Percentiles rank a stretch among this genome's conserved stretches.
Evolutionary conservation across 1,140 invertebrate genomes (phyloP).

Genomic region (Ceratosolen fusciceps): DNA sequence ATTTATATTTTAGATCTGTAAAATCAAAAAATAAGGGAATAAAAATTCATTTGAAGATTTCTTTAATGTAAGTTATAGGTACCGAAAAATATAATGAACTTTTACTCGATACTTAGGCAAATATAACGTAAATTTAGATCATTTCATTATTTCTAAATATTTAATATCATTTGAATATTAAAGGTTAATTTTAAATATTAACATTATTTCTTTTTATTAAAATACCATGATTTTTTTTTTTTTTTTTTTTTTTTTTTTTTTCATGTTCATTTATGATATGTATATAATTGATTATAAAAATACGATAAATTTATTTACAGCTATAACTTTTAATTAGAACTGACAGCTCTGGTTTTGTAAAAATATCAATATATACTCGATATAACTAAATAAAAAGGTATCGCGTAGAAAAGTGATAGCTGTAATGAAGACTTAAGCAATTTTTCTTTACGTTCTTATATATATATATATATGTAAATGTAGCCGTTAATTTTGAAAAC

Average conservation of each 20-base stretch:
- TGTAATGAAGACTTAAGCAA: not conserved
- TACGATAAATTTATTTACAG: not conserved
- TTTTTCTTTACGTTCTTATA: not conserved
- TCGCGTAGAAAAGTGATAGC: not conserved
- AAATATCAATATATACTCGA: not conserved
- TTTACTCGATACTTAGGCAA: not conserved
- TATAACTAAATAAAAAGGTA: not conserved
- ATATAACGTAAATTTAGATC: not conserved
- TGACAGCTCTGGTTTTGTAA: not conserved
- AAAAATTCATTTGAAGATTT: not conserved
- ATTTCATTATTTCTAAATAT: not conserved
- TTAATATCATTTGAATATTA: no score
- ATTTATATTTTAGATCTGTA: not conserved
- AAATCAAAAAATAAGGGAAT: not conserved
- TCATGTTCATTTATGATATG: not conserved
- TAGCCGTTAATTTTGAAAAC: no score
- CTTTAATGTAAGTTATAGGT: not conserved
- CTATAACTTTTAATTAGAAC: not conserved
- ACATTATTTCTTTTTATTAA: not conserved
- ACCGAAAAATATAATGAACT: not conserved
- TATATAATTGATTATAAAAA: not conserved
- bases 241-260: no score
- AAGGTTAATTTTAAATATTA: no score
- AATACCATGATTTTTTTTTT: no score
- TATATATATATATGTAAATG: no score